phyloP scores from a whole-genome alignment of 2,888 invertebrate species.

The Pristionchus japonicus region DNA sequence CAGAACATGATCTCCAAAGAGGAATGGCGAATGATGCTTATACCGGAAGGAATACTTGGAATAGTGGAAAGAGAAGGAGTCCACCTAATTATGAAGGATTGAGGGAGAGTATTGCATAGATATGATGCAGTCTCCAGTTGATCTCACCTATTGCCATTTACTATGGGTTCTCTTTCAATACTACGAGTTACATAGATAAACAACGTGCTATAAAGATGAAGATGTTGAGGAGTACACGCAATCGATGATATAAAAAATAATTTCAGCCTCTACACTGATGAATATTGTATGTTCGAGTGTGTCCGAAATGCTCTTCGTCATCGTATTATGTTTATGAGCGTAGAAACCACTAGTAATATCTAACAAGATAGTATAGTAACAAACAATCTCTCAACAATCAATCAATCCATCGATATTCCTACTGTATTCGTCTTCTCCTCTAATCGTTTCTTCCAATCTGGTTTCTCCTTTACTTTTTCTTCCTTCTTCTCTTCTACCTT shows the following conservation, averaged over 20 bases:
- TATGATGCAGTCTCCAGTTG: background rate
- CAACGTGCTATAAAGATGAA: slow-evolving; percentile 25
- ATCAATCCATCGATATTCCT: background rate
- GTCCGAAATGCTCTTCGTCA: too few relatives aligned
- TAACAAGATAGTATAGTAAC: too few relatives aligned
- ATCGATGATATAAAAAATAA: background rate
- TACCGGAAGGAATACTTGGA: slow-evolving; percentile 39
- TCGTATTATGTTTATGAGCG: too few relatives aligned
- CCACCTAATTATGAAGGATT: slow-evolving; percentile 38
- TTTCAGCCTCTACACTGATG: too few relatives aligned
- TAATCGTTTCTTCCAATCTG: slow-evolving; percentile 13
- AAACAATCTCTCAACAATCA: background rate
- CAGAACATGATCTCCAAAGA: slow-evolving; percentile 25
- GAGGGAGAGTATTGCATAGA: slow-evolving; percentile 41
- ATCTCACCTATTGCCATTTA: background rate
- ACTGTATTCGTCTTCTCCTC: slow-evolving; percentile 1
- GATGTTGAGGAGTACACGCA: background rate
- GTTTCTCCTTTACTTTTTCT: slow-evolving; percentile 20
- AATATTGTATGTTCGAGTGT: too few relatives aligned
- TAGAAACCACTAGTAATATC: too few relatives aligned
- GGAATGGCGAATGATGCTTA: slow-evolving; percentile 10
- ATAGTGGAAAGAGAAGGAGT: slow-evolving; percentile 43
- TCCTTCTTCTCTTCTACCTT: slow-evolving; percentile 39
- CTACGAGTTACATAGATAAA: background rate
- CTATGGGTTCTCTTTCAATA: background rate